Percentiles rank a stretch among this genome's conserved stretches.
Evolutionary conservation across 2,888 invertebrate genomes (phyloP).

Genomic region (Gymnoscelis rufifasciata): DNA sequence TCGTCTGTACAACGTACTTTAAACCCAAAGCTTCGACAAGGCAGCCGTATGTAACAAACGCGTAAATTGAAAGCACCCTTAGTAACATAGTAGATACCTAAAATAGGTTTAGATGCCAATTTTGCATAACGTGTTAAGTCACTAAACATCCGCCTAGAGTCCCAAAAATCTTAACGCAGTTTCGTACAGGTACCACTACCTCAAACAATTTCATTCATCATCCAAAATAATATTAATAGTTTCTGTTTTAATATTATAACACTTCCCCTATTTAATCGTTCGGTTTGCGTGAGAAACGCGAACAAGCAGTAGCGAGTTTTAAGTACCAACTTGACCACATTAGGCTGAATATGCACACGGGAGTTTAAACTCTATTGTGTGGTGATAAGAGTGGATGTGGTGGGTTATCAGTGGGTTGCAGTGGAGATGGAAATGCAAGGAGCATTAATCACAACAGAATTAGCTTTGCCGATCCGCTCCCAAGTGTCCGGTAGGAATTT

Average conservation of each 20-base stretch:
- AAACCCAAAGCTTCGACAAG: too few species aligned
- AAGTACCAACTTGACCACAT: slow-evolving; percentile 44
- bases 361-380: slow-evolving; percentile 22
- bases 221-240: slow-evolving; percentile 46
- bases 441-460: slow-evolving; percentile 78
- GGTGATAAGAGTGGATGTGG: slow-evolving; percentile 38
- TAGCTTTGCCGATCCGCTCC: slow-evolving; percentile 77
- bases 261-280: slow-evolving; percentile 67
- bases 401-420: slow-evolving; percentile 16
- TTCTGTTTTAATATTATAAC: slow-evolving; percentile 64
- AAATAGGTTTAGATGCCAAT: too few species aligned
- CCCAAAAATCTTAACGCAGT: too few species aligned
- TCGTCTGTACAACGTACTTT: too few species aligned
- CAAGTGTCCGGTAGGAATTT: slow-evolving; percentile 70
- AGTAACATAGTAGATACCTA: too few species aligned
- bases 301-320: slow-evolving; percentile 65
- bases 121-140: too few species aligned
- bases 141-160: too few species aligned
- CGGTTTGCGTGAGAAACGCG: slow-evolving; percentile 76
- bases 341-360: slow-evolving; percentile 21
- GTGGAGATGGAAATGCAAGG: slow-evolving; percentile 60
- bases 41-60: too few species aligned
- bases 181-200: too few species aligned
- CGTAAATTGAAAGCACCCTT: too few species aligned
- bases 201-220: slow-evolving; percentile 33